A percentile compares a stretch with the other conserved stretches of the same genome.
These are phyloP conservation scores for Hetaerina titia DNA, from an alignment of 2,888 invertebrate genomes.

Conservation along the genomic window DNA sequence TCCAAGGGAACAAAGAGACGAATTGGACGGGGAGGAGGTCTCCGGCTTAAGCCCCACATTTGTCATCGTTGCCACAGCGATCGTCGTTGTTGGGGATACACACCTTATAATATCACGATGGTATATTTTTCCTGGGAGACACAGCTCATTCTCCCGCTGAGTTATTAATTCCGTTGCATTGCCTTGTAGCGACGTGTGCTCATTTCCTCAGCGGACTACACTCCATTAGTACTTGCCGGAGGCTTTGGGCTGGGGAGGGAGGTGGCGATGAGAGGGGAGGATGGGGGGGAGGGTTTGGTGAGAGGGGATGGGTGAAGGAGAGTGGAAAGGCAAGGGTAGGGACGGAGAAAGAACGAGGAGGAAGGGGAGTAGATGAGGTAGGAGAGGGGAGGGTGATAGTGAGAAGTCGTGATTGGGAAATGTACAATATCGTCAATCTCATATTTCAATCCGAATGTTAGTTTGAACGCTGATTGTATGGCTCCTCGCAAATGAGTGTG, in stretches of 20 bases:
- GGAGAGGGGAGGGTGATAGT: neutral
- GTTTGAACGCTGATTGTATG: no score
- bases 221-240: slow-evolving; percentile 58
- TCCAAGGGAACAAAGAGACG: neutral
- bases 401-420: neutral
- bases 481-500: no score
- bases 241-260: neutral
- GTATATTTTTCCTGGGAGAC: neutral
- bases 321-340: neutral
- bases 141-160: slow-evolving; percentile 37
- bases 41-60: neutral
- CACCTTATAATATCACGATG: slow-evolving; percentile 11
- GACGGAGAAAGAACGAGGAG: neutral
- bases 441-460: neutral
- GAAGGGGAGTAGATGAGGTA: neutral
- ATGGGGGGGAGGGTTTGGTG: neutral
- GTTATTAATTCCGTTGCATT: slow-evolving; percentile 67
- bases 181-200: slow-evolving; percentile 65
- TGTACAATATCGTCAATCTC: neutral
- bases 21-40: neutral
- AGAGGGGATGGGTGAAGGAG: no score
- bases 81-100: neutral
- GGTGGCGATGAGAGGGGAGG: neutral
- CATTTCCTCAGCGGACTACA: slow-evolving; percentile 63
- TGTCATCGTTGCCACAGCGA: neutral